These are phyloP conservation scores for Acrocephalus kingi DNA, from an alignment of 2,113 vertebrate species.

Conservation along the genomic window DNA sequence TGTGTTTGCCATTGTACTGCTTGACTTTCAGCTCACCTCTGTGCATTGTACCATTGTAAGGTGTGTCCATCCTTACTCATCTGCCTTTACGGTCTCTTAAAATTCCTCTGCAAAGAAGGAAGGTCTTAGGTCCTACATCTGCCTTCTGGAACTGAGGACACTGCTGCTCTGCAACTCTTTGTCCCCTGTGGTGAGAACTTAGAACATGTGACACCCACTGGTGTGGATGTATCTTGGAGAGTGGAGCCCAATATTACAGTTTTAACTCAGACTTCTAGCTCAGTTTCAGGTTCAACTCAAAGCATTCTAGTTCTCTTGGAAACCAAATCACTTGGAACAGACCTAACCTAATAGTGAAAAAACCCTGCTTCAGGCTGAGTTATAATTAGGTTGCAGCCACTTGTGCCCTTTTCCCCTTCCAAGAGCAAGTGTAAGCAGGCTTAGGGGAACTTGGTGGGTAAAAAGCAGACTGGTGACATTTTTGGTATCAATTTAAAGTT, in stretches of 20 bases:
- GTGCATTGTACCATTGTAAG: not conserved
- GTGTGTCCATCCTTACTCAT: not conserved
- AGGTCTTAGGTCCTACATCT: not conserved
- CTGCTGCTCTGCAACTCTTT: not conserved
- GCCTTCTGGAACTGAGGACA: not conserved
- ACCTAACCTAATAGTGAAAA: not conserved
- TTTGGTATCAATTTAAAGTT: not conserved
- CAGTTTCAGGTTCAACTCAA: not conserved
- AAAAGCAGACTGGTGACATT: not conserved
- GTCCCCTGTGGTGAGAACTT: not conserved
- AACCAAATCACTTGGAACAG: not conserved
- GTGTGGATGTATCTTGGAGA: not conserved
- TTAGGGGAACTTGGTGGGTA: not conserved
- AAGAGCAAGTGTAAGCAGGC: not conserved
- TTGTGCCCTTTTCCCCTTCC: not conserved
- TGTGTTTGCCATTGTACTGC: not conserved
- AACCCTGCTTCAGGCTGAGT: not conserved
- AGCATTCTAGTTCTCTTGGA: not conserved
- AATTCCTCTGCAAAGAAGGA: not conserved
- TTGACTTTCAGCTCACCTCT: not conserved
- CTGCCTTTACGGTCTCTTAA: not conserved
- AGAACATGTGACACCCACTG: not conserved
- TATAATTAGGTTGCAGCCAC: not conserved
- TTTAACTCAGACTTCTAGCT: not conserved
- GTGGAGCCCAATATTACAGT: accelerated